Evolutionary conservation across 2,113 vertebrate species (phyloP), one percentile per base, ranked within the genome.

Genomic region (Engraulis encrasicolus): DNA sequence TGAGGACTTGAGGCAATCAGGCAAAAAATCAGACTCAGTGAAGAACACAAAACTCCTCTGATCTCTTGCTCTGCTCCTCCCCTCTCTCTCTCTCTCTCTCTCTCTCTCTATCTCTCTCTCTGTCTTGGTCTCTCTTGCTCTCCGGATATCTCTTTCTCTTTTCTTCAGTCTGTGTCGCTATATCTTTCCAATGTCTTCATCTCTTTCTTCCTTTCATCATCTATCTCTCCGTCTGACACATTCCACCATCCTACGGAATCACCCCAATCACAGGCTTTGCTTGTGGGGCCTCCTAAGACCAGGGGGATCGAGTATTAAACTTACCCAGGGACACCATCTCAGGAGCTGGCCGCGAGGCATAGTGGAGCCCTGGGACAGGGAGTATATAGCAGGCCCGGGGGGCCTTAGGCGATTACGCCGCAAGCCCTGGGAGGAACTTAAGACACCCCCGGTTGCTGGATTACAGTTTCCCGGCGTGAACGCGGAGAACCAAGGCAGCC

Each of bases 1-100:
- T 66, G n/a, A 66, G 58, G 58, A 66, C 58, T 66, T 66, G 40
- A 66, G 23, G 58, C 58, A 66, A 66, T 31, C 58, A 66, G 58
- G 58, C 58, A 66, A 66, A 66, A 66, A 66, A 66, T 31, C 58
- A 31, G 58, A 66, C 58, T 66, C 23, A 66, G 58, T 66, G 58
- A 27, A 23, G 58, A 66, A 31, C 58, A 66, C 0, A 23, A 66
- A 66, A 66, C n/a, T 66, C 58, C 58, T 23, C 6, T 66, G 58
- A 66, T 66, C 27, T 27, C 11, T n/a, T 20, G 7, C 54, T 58
- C 54, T 58, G 19, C 6, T n/a, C 19, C 20, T n/a, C 54, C 9
- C 54, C 20, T n/a, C 20, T n/a, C 54, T n/a, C 18, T 58, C 54
- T 58, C 19, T 20, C 54, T 58, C 19, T 58, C 19, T 58, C 19